Percentiles rank a stretch among this genome's conserved stretches.
Evolutionary conservation across 2,113 vertebrate genomes (phyloP).

Genomic region (Colistium nudipinnis): DNA sequence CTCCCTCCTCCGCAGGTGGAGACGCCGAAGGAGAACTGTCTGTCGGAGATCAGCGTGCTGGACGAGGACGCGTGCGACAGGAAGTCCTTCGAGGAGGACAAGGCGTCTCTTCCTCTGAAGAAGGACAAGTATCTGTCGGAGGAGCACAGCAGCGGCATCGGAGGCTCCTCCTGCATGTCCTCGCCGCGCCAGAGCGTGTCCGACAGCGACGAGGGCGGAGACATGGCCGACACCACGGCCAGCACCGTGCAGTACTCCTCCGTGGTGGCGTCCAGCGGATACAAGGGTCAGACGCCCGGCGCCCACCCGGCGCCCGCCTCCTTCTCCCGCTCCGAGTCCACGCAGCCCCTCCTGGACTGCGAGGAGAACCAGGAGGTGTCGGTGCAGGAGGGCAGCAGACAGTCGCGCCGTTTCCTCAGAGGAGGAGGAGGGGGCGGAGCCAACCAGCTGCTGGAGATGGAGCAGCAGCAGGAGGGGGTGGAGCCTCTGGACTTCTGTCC

Average conservation of each 20-base stretch:
- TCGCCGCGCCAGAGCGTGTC: slow-evolving; percentile 95
- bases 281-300: slow-evolving; percentile 89
- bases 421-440: slow-evolving; percentile 62
- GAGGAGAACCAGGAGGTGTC: slow-evolving; percentile 85
- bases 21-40: slow-evolving; percentile 86
- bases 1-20: slow-evolving; percentile 79
- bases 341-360: slow-evolving; percentile 91
- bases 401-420: slow-evolving; percentile 72
- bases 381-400: slow-evolving; percentile 72
- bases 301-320: slow-evolving; percentile 76
- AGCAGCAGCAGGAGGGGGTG: slow-evolving; percentile 67
- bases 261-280: slow-evolving; percentile 88
- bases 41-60: slow-evolving; percentile 90
- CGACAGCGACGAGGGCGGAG: slow-evolving; percentile 89
- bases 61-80: slow-evolving; percentile 88
- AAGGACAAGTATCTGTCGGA: slow-evolving; percentile 93
- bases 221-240: slow-evolving; percentile 89
- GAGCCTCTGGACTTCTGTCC: slow-evolving; percentile 76
- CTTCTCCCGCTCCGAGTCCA: slow-evolving; percentile 94
- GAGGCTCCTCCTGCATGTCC: slow-evolving; percentile 96
- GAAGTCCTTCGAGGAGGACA: slow-evolving; percentile 89
- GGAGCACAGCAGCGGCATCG: slow-evolving; percentile 97
- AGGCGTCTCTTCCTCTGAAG: slow-evolving; percentile 86
- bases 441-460: slow-evolving; percentile 72
- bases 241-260: slow-evolving; percentile 96